Base-by-base conservation (phyloP, 2,888 invertebrate species). In the Esperia sulphurella region DNA sequence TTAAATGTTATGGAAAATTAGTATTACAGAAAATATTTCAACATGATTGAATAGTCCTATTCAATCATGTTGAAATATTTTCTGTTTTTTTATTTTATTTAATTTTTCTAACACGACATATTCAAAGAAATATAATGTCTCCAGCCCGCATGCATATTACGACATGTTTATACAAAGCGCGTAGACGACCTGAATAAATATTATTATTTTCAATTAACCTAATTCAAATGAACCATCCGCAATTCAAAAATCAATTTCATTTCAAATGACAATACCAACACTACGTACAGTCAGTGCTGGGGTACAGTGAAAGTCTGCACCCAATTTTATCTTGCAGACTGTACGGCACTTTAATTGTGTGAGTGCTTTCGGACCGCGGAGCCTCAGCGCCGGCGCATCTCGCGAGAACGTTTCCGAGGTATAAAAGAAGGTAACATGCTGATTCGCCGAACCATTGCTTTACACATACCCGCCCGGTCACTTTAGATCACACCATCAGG, bases 321-420 rank as follows among this genome's bases (percentile, higher is more conserved):
- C 53, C 58, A 54, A 58, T 61, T 79, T 66, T 42, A 68, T 64
- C 76, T 82, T 45, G 62, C 49, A 54, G 59, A 46, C 61, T 61
- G 45, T 55, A 64, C 60, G 53, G 54, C 41, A 46, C 46, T 58
- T 48, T 52, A 51, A 42, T 63, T 65, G 63, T 67, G 63, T 61
- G 66, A 54, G 72, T 75, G 78, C 78, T 79, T 79, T 84, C 77
- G 81, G 85, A 68, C 76, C 73, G 71, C 48, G 44, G 31, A 31
- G 43, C 10, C n/a, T 31, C 33, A 5, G 68, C 74, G 68, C 63
- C 71, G 75, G 67, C 67, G 80, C 85, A 82, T 87, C 87, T 83
- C 70, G 79, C 70, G 79, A 70, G 76, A 78, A 80, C 77, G 77
- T 84, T 87, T 89, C 87, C 87, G 83, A 81, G 82, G 87, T 89